phyloP scores from a whole-genome alignment of 2,113 vertebrate species.

The Oncorhynchus clarkii region DNA sequence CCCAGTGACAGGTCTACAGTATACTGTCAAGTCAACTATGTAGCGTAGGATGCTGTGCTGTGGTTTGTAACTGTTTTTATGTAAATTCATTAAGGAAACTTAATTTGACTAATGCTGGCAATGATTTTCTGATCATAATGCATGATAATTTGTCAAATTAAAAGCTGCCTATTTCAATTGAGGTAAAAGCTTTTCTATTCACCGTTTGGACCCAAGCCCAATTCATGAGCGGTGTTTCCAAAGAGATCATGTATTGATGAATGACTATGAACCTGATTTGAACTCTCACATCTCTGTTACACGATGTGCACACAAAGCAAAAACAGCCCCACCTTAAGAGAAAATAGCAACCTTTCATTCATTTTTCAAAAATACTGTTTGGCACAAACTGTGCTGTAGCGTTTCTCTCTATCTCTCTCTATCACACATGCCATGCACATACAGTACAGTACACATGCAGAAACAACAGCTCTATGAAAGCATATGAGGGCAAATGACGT shows the following conservation, averaged over 20 bases:
- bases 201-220: conserved; percentile 23
- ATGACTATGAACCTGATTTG: conserved; percentile 1
- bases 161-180: conserved; percentile 39
- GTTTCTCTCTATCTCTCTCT: not conserved
- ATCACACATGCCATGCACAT: not conserved
- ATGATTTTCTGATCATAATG: conserved; percentile 36
- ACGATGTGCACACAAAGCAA: not conserved
- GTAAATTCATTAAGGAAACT: conserved; percentile 2
- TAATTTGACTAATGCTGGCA: conserved; percentile 45
- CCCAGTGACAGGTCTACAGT: no score
- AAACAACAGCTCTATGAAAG: not conserved
- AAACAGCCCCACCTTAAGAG: not conserved
- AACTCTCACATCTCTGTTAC: not conserved
- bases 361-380: not conserved
- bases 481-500: conserved; percentile 9
- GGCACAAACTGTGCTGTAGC: not conserved
- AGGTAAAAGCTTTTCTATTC: conserved; percentile 45
- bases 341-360: not conserved
- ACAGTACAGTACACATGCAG: not conserved
- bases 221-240: conserved; percentile 21
- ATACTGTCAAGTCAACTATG: no score
- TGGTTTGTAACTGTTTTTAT: no score
- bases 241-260: conserved; percentile 16
- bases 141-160: conserved; percentile 43
- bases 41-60: no score